Evolutionary conservation across 2,888 invertebrate species (phyloP), one percentile per base, ranked within the genome.

Genomic region (Stramonita haemastoma): DNA sequence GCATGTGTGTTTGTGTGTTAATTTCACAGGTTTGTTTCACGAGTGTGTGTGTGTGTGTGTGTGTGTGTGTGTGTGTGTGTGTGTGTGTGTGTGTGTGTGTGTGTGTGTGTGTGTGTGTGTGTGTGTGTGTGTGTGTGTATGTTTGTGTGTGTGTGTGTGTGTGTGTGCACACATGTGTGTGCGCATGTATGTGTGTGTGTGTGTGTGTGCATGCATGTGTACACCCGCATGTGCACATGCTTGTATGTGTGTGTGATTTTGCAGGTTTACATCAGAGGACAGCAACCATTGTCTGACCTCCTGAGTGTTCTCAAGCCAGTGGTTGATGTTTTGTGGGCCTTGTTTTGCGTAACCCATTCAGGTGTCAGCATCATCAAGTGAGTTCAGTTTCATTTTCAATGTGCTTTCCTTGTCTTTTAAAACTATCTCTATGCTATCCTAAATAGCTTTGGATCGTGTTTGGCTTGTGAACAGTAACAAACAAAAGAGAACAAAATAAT

Each of bases 321-420:
- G 17, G 57, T 93, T 17, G 91, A 92, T 0, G 87, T 92, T 15
- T 60, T 95, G 46, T 95, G 93, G 90, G 86, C 91, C 15, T 81
- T 95, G 26, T 93, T 90, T 89, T 91, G 93, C 83, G 92, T 92
- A 86, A 91, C 91, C 0, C 92, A 92, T 60, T 73, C 87, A 0
- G 93, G 94, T 22, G 92, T 93, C 46, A 93, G 93, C 77, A 91
- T 92, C 87, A 70, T 94, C 36, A 94, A 92, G 95, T 95, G 89
- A 86, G 90, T 89, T 5, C 29, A 60, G n/a, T 29, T 77, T 46
- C 36, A 29, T 46, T 19, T 2, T 34, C 36, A 81, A 0, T 19
- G 6, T 66, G 13, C 81, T 19, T 34, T 32, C 34, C 66, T 26
- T 57, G 60, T 32, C 70, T 46, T 22, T 1, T 57, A n/a, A 87